phyloP scores from a whole-genome alignment of 2,888 invertebrate species.

The Tanaodytes sp. region DNA sequence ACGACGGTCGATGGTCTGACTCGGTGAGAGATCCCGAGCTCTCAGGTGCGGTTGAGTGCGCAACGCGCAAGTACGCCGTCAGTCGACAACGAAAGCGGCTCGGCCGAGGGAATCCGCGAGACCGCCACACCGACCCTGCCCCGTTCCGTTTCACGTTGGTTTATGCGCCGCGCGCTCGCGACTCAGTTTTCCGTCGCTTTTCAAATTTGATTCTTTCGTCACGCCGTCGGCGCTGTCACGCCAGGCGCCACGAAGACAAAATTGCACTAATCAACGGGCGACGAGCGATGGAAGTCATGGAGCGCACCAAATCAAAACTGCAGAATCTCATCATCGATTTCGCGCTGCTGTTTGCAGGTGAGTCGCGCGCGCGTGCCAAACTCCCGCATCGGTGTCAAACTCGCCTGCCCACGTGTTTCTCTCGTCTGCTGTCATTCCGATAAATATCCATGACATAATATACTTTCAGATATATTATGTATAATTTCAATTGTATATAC shows the following conservation, averaged over 20 bases:
- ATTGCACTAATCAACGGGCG: too few relatives aligned
- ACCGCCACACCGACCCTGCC: conserved; percentile 19
- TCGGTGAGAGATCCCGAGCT: conserved; percentile 25
- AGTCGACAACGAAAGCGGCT: conserved; percentile 31
- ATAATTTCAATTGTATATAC: too few relatives aligned
- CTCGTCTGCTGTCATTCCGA: too few relatives aligned
- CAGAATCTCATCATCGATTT: conserved; percentile 29
- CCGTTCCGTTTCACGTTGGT: background rate
- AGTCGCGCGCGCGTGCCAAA: conserved; percentile 10
- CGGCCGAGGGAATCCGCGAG: conserved; percentile 18
- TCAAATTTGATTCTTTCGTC: too few relatives aligned
- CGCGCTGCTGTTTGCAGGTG: conserved; percentile 24
- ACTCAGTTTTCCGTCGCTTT: background rate
- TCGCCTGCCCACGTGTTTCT: too few relatives aligned
- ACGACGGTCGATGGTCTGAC: conserved; percentile 9
- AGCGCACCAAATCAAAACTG: conserved; percentile 33
- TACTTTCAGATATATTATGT: too few relatives aligned
- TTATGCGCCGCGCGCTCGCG: too few relatives aligned
- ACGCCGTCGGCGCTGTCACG: too few relatives aligned
- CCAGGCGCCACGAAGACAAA: background rate
- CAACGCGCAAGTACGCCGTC: conserved; percentile 9
- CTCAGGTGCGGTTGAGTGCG: conserved; percentile 24
- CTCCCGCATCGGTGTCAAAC: too few relatives aligned
- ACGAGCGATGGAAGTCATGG: conserved; percentile 26
- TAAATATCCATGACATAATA: too few relatives aligned